Conservation (phyloP, 2,888 invertebrate species). For the Stenolophus ochropezus region DNA sequence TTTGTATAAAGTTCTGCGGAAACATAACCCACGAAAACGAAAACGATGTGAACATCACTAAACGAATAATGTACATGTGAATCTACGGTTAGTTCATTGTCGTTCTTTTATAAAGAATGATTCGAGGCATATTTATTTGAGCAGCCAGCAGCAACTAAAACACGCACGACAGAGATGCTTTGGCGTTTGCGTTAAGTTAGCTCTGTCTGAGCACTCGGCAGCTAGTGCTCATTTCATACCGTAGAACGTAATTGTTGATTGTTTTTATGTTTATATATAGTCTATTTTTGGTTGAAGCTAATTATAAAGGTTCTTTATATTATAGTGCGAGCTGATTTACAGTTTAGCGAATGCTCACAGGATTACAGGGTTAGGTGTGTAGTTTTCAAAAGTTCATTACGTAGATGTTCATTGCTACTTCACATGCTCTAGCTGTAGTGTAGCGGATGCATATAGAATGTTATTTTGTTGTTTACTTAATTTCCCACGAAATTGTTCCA, state of each 20-base stretch:
- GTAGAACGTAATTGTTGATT: constrained; percentile 71
- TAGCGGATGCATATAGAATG: constrained; percentile 25
- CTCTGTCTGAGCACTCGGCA: constrained; percentile 64
- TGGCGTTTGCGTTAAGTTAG: constrained; percentile 50
- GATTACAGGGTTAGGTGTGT: constrained; percentile 65
- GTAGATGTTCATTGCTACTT: constrained; percentile 47
- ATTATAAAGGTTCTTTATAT: constrained; percentile 68
- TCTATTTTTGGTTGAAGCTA: constrained; percentile 74
- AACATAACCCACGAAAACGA: neutral
- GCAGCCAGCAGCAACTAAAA: constrained; percentile 40
- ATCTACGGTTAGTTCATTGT: constrained; percentile 27
- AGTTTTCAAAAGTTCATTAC: constrained; percentile 29
- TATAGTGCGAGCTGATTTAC: constrained; percentile 62
- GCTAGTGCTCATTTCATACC: constrained; percentile 69
- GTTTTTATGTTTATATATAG: constrained; percentile 74
- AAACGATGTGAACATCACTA: constrained; percentile 19
- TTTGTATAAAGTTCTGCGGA: constrained; percentile 13
- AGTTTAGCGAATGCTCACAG: constrained; percentile 70
- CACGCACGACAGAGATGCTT: constrained; percentile 29
- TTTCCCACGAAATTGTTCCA: constrained; percentile 6
- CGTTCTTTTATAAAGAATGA: constrained; percentile 53
- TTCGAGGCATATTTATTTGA: constrained; percentile 29
- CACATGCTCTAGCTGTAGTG: constrained; percentile 39
- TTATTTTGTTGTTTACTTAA: constrained; percentile 36
- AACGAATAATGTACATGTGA: constrained; percentile 2